Percentiles rank a stretch among this genome's conserved stretches.
Conservation (phyloP, 2,113 vertebrate species). For the Oenanthe melanoleuca region DNA sequence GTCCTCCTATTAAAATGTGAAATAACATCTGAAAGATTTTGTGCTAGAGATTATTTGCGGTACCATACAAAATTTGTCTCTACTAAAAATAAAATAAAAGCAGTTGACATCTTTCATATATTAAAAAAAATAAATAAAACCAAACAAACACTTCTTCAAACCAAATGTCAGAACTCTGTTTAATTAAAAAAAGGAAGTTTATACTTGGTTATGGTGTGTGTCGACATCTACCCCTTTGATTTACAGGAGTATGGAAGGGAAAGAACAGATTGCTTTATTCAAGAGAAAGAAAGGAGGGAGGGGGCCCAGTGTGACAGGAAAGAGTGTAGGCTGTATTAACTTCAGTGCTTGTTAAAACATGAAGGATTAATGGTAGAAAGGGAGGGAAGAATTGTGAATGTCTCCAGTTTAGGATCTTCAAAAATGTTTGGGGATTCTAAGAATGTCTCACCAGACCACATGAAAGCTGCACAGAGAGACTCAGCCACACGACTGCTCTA, state of each 20-base stretch:
- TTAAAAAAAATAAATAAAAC: conserved; percentile 34
- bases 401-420: conserved; percentile 81
- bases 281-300: conserved; percentile 56
- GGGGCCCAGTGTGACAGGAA: conserved; percentile 68
- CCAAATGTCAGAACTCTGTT: conserved; percentile 66
- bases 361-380: conserved; percentile 77
- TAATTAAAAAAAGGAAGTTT: conserved; percentile 76
- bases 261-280: conserved; percentile 73
- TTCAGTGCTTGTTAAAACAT: conserved; percentile 78
- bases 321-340: conserved; percentile 73
- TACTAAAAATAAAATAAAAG: conserved; percentile 65
- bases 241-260: conserved; percentile 58
- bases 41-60: not conserved
- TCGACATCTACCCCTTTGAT: conserved; percentile 70
- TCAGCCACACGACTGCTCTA: conserved; percentile 77
- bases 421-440: conserved; percentile 78
- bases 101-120: conserved; percentile 35
- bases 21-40: conserved; percentile 17
- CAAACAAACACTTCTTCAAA: conserved; percentile 60
- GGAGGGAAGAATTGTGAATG: conserved; percentile 74
- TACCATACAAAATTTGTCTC: not conserved
- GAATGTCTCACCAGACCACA: conserved; percentile 78
- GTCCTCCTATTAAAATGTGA: not conserved
- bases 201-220: conserved; percentile 59
- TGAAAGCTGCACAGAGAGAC: conserved; percentile 72